Evolutionary conservation across 2,888 invertebrate species (phyloP).

Genomic region (Heliothis peltigera): DNA sequence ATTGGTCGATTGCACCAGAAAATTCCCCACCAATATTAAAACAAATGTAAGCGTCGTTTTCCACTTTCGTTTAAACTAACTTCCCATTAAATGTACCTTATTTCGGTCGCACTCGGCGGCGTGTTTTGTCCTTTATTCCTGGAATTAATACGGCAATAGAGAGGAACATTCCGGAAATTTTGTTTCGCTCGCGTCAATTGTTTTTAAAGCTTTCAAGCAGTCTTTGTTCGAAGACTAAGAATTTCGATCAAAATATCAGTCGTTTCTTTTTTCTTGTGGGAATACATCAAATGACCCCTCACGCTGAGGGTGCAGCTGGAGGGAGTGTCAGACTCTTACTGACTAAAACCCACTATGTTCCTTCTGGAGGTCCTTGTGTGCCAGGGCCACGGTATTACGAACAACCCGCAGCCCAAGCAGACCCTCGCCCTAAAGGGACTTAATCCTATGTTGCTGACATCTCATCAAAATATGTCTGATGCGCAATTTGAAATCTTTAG

Average conservation of each 20-base stretch:
- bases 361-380: too few relatives aligned
- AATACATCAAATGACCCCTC: too few relatives aligned
- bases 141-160: constrained; percentile 57
- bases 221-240: background rate
- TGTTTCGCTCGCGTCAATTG: constrained; percentile 43
- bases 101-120: constrained; percentile 29
- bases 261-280: too few relatives aligned
- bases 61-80: constrained; percentile 42
- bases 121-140: constrained; percentile 47
- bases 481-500: background rate
- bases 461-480: background rate
- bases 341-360: too few relatives aligned
- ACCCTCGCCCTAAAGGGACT: too few relatives aligned
- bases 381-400: too few relatives aligned
- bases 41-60: constrained; percentile 22
- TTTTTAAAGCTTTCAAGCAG: constrained; percentile 28
- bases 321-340: too few relatives aligned
- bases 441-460: too few relatives aligned
- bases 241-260: too few relatives aligned
- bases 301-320: too few relatives aligned
- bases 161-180: constrained; percentile 55
- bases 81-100: constrained; percentile 48
- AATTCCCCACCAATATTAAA: constrained; percentile 30
- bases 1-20: constrained; percentile 6
- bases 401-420: too few relatives aligned